Percentiles rank a stretch among this genome's conserved stretches.
Conservation (phyloP, 2,888 invertebrate genomes). For the Crepidodera aurea region DNA sequence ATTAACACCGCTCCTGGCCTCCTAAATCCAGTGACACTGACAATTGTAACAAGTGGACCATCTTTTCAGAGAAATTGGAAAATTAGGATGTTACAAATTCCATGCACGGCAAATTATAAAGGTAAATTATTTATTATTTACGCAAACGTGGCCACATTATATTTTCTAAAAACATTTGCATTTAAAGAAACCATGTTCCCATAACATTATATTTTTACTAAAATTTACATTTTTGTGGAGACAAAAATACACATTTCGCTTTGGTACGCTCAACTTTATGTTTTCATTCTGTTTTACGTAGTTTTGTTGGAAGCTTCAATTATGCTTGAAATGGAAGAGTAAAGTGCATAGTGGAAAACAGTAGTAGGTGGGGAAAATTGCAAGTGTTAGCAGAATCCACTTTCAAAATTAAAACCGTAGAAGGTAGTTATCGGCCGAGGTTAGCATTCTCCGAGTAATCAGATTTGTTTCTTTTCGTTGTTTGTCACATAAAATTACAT, state of each 20-base stretch:
- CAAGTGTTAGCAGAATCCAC: neutral
- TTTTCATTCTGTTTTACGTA: neutral
- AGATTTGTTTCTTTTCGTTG: too few species aligned
- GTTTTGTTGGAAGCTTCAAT: neutral
- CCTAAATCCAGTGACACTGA: conserved; percentile 81
- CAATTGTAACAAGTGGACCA: conserved; percentile 81
- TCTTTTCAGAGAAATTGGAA: conserved; percentile 81
- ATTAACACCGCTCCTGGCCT: conserved; percentile 79
- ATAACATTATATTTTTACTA: too few species aligned
- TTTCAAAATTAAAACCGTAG: neutral
- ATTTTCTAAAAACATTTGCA: neutral
- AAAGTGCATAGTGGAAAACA: neutral
- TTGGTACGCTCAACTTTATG: neutral
- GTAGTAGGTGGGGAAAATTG: neutral
- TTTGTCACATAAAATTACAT: too few species aligned
- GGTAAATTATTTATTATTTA: conserved; percentile 62
- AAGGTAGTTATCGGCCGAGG: too few species aligned
- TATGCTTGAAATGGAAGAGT: neutral
- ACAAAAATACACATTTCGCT: too few species aligned
- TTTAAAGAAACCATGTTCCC: too few species aligned
- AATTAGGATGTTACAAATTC: conserved; percentile 80
- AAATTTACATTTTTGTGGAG: too few species aligned
- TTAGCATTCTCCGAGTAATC: too few species aligned
- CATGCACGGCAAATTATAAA: conserved; percentile 76
- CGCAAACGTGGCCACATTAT: too few species aligned